Percentiles rank a stretch among this genome's conserved stretches.
Conservation (phyloP, 1,140 invertebrate species). For the Trachymyrmex septentrionalis region DNA sequence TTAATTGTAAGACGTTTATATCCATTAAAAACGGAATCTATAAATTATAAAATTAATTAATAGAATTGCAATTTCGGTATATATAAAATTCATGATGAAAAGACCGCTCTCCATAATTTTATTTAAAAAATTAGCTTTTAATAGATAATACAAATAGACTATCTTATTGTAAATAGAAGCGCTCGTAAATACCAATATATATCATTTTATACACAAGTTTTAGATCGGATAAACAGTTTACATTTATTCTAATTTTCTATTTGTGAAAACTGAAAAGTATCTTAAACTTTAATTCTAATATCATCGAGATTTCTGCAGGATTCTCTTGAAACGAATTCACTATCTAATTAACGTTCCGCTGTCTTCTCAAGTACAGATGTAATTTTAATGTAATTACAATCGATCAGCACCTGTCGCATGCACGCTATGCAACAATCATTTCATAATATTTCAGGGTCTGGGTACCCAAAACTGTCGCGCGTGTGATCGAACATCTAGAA, state of each 20-base stretch:
- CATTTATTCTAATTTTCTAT: not conserved
- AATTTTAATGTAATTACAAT: slow-evolving; percentile 11
- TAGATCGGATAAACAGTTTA: not conserved
- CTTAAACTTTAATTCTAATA: not conserved
- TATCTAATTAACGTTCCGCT: not conserved
- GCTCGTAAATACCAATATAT: not conserved
- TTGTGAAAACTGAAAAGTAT: not conserved
- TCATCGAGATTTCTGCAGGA: not conserved
- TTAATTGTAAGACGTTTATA: not conserved
- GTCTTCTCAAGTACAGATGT: not conserved
- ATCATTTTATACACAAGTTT: not conserved
- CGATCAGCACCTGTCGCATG: not conserved
- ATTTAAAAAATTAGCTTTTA: not conserved
- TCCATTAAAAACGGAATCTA: not conserved
- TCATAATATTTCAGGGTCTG: slow-evolving; percentile 40
- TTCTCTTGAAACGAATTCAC: not conserved
- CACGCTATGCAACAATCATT: slow-evolving; percentile 7
- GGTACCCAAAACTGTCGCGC: slow-evolving; percentile 31
- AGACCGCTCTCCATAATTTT: not conserved
- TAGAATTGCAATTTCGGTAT: not conserved
- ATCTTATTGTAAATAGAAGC: not conserved
- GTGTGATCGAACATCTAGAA: slow-evolving; percentile 53
- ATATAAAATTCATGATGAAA: not conserved
- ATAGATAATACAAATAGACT: no score
- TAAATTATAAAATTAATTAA: not conserved